Evolutionary conservation across 1,140 invertebrate genomes (phyloP).

Genomic region (Caerostris darwini): DNA sequence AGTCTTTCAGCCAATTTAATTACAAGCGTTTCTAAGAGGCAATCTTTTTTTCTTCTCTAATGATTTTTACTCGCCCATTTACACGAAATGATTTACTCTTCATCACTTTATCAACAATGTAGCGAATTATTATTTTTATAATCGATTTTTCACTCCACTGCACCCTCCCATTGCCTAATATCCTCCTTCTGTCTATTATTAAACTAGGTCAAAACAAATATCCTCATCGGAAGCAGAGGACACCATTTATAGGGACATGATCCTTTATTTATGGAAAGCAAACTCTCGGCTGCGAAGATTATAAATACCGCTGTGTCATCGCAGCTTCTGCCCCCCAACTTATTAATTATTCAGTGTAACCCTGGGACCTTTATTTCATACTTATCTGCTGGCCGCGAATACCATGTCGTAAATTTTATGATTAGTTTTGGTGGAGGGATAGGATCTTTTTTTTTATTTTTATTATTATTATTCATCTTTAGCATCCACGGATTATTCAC

Average conservation of each 20-base stretch:
- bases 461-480: too few relatives aligned
- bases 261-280: slow-evolving; percentile 16
- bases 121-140: too few relatives aligned
- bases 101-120: too few relatives aligned
- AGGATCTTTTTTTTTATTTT: background rate
- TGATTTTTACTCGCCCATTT: too few relatives aligned
- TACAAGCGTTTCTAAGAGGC: too few relatives aligned
- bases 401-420: slow-evolving; percentile 18
- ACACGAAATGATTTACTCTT: too few relatives aligned
- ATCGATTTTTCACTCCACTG: background rate
- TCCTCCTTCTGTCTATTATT: background rate
- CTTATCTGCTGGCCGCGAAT: background rate
- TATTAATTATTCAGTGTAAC: slow-evolving; percentile 28
- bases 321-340: background rate
- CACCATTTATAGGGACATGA: background rate
- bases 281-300: slow-evolving; percentile 4
- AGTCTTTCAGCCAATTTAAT: too few relatives aligned
- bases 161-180: background rate
- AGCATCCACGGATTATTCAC: background rate
- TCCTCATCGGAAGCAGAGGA: background rate
- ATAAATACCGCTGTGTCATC: slow-evolving; percentile 13
- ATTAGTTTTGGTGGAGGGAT: background rate
- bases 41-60: too few relatives aligned
- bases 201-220: slow-evolving; percentile 15
- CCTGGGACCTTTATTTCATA: slow-evolving; percentile 39